A percentile compares a stretch with the other conserved stretches of the same genome.
Conservation (phyloP, 2,113 vertebrate species). For the Motacilla tschutschensis region DNA sequence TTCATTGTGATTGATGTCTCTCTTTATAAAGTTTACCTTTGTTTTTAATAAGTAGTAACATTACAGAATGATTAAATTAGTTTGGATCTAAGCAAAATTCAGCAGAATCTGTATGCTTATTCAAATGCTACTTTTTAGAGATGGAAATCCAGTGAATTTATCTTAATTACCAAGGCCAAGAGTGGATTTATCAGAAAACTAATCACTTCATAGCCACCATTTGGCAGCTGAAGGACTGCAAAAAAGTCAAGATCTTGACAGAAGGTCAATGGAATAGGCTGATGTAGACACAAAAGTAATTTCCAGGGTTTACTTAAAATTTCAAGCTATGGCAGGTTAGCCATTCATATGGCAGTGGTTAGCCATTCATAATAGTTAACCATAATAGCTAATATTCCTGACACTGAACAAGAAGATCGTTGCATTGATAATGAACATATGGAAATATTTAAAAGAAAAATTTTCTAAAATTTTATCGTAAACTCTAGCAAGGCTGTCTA, state of each 20-base stretch:
- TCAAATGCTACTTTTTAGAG: background rate
- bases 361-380: background rate
- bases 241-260: constrained; percentile 18
- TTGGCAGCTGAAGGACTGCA: background rate
- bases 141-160: background rate
- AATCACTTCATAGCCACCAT: background rate
- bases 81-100: background rate
- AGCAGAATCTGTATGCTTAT: background rate
- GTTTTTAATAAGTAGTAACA: background rate
- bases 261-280: background rate
- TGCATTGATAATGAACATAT: background rate
- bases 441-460: background rate
- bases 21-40: background rate
- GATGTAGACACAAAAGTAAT: background rate
- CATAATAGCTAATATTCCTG: background rate
- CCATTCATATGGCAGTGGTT: background rate
- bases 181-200: constrained; percentile 10
- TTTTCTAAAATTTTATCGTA: background rate
- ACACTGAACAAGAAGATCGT: background rate
- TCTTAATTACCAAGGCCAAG: background rate
- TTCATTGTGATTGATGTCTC: background rate
- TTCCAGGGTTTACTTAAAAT: constrained; percentile 3
- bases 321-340: background rate
- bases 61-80: background rate
- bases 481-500: background rate